These are phyloP conservation scores for Etheostoma cragini DNA, from an alignment of 2,113 vertebrate species.

Conservation along the genomic window DNA sequence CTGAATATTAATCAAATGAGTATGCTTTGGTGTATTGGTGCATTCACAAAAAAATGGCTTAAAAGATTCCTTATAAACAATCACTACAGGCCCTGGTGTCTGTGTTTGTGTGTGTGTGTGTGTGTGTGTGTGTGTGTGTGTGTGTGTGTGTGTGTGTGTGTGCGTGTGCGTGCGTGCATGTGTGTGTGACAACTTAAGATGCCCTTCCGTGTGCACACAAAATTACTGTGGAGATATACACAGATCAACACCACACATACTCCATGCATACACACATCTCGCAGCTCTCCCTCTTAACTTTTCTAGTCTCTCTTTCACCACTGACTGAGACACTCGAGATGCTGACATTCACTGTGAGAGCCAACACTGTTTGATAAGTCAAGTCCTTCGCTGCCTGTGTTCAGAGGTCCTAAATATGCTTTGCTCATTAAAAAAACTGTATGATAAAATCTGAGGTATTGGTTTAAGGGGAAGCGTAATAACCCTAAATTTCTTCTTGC, in stretches of 20 bases:
- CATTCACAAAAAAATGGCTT: too few species aligned
- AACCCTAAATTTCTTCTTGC: neutral
- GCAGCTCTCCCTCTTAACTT: neutral
- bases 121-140: too few species aligned
- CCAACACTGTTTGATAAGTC: slow-evolving; percentile 38
- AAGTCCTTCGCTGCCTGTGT: slow-evolving; percentile 19
- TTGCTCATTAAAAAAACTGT: slow-evolving; percentile 9
- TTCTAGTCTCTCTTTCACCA: neutral
- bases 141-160: too few species aligned
- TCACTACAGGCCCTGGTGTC: too few species aligned
- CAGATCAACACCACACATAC: neutral
- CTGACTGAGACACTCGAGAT: slow-evolving; percentile 27
- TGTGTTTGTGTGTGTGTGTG: too few species aligned
- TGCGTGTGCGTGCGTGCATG: too few species aligned
- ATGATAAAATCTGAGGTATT: slow-evolving; percentile 31
- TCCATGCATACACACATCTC: neutral
- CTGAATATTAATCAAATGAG: too few species aligned
- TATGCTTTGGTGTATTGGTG: too few species aligned
- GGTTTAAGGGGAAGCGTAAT: neutral
- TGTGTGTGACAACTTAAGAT: too few species aligned
- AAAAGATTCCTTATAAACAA: too few species aligned
- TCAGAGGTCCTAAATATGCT: slow-evolving; percentile 21
- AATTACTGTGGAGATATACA: neutral
- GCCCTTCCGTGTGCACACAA: neutral
- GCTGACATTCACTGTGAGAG: slow-evolving; percentile 28